Base-by-base conservation (phyloP, 2,113 vertebrate genomes). In the Tiliqua scincoides region DNA sequence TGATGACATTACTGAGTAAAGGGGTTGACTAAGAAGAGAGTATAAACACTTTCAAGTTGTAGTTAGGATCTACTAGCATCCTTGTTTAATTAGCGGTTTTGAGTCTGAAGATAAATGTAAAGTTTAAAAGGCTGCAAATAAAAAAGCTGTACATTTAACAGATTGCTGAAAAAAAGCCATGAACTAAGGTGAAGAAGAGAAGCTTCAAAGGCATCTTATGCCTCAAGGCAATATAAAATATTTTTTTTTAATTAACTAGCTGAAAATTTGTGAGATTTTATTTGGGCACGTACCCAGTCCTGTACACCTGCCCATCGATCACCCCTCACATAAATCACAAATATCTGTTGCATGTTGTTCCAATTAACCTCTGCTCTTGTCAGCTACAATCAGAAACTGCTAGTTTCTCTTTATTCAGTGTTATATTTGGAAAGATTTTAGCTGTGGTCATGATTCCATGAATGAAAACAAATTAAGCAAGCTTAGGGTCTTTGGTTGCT, bases 201-300 rank as follows among this genome's bases (percentile, higher is more conserved):
- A 89, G 80, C 85, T 92, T 93, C 82, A 80, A 90, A 91, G 93
- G 87, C 0, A 6, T 89, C 87, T 80, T 92, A 90, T 89, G 90
- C 89, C 94, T 93, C 83, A 67, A 89, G 85, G 92, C 90, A 81
- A 87, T 94, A 88, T 89, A 91, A 93, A 86, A 76, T 88, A 85
- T 85, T 93, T 92, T 94, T 85, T 93, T 92, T 94, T 91, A 95
- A 94, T 94, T 82, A 96, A 94, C 84, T 91, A 92, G 85, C 89
- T 95, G 92, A 88, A 93, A 93, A 93, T 95, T 93, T 91, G 89
- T 85, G 88, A 82, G 89, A 84, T 87, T 94, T 95, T 89, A 87
- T 54, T 67, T 67, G 37, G 63, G 37, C 68, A 40, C 72, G 68
- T 54, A 72, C 18, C 57, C 27, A 79, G 37, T 52, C 37, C 48